A percentile compares a stretch with the other conserved stretches of the same genome.
phyloP scores from a whole-genome alignment of 2,113 vertebrate genomes.

The Phaethon lepturus region DNA sequence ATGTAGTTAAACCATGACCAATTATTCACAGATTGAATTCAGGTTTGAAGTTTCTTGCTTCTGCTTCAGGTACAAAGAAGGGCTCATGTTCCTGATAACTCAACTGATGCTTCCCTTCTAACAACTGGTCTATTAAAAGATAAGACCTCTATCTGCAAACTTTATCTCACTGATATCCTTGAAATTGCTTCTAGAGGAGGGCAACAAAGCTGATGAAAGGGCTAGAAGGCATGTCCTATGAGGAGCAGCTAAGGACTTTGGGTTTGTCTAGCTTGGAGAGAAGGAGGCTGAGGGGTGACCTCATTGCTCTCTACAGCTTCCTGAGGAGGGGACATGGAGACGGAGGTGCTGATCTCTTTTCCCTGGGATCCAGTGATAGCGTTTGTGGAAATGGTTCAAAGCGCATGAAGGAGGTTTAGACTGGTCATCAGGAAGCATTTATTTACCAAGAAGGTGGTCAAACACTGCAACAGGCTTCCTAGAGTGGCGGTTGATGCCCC shows the following conservation, averaged over 20 bases:
- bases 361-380: not conserved
- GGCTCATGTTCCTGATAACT: accelerated
- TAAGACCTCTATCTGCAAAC: not conserved
- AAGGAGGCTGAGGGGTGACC: accelerated
- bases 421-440: not conserved
- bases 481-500: accelerated
- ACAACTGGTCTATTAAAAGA: not conserved
- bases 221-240: not conserved
- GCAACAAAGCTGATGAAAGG: not conserved
- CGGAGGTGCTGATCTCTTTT: not conserved
- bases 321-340: accelerated
- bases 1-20: not conserved
- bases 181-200: not conserved
- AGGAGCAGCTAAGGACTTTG: not conserved
- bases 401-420: not conserved
- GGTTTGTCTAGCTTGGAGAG: not conserved
- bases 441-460: not conserved
- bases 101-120: not conserved
- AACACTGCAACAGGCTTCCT: not conserved
- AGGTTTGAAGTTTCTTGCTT: not conserved
- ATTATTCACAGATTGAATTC: not conserved
- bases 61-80: not conserved
- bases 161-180: not conserved
- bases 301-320: not conserved
- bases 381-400: accelerated